These are phyloP conservation scores for Ctena decussata DNA, from an alignment of 2,888 invertebrate genomes.

Conservation along the genomic window DNA sequence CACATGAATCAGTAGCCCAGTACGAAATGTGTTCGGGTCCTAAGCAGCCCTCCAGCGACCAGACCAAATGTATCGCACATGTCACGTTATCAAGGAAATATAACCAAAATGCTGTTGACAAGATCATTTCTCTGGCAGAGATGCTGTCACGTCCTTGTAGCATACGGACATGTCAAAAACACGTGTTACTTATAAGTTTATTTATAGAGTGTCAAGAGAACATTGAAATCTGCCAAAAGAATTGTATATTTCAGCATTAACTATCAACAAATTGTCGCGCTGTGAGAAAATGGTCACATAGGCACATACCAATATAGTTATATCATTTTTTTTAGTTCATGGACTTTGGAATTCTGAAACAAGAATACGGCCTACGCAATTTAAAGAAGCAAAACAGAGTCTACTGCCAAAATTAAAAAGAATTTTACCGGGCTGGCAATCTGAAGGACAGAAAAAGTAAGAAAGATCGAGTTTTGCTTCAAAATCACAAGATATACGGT, in stretches of 20 bases:
- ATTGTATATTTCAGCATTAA: background rate
- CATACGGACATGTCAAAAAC: background rate
- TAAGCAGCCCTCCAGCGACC: no score
- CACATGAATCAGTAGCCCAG: no score
- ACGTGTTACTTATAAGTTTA: constrained; percentile 5
- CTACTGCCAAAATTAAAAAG: no score
- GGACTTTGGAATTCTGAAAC: no score
- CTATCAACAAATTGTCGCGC: background rate
- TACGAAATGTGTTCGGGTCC: no score
- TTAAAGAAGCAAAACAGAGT: no score
- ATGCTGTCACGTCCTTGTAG: background rate
- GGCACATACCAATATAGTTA: background rate
- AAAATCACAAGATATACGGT: no score
- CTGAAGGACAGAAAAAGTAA: no score
- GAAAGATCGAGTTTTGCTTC: no score
- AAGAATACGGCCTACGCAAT: no score
- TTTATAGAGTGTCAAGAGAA: background rate
- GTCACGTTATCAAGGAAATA: background rate
- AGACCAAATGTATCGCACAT: background rate
- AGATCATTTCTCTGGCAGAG: background rate
- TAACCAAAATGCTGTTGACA: background rate
- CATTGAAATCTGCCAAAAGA: background rate
- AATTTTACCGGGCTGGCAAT: no score
- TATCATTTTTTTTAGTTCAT: background rate
- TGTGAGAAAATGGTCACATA: background rate